Conservation (phyloP, 2,888 invertebrate genomes). For the Ormyrus thymus region DNA sequence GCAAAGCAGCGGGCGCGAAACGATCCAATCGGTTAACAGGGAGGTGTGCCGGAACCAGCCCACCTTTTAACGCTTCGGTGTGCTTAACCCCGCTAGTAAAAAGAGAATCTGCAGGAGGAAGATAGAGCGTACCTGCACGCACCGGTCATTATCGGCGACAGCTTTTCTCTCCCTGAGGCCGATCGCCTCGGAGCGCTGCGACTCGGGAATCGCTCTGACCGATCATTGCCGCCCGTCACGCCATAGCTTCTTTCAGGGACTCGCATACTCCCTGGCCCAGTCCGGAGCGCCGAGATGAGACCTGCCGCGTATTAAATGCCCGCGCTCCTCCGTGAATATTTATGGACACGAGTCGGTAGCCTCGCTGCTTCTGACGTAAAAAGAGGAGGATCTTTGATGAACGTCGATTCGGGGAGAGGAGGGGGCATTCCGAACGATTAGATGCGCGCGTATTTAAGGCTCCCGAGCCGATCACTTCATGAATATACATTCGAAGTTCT, state of each 20-base stretch:
- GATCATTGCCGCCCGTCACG: constrained; percentile 59
- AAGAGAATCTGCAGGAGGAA: neutral
- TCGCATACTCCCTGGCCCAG: no score
- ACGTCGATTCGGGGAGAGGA: no score
- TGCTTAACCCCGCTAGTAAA: constrained; percentile 60
- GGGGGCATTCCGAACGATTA: no score
- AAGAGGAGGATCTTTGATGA: no score
- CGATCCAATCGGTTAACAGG: constrained; percentile 72
- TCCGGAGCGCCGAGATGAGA: no score
- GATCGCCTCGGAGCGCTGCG: constrained; percentile 54
- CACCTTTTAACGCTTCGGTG: constrained; percentile 72
- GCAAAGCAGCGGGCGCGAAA: constrained; percentile 57
- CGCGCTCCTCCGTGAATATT: no score
- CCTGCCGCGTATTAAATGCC: no score
- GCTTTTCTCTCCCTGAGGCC: constrained; percentile 60
- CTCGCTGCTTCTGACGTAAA: no score
- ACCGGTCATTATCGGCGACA: constrained; percentile 71
- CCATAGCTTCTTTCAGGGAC: constrained; percentile 22
- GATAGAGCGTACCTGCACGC: constrained; percentile 64
- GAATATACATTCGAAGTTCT: no score
- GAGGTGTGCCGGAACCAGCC: constrained; percentile 74
- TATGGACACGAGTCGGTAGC: no score
- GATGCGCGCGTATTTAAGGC: no score
- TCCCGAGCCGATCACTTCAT: no score
- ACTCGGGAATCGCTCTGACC: constrained; percentile 40